phyloP scores from a whole-genome alignment of 1,140 invertebrate species.

The Polypedilum pembai region DNA sequence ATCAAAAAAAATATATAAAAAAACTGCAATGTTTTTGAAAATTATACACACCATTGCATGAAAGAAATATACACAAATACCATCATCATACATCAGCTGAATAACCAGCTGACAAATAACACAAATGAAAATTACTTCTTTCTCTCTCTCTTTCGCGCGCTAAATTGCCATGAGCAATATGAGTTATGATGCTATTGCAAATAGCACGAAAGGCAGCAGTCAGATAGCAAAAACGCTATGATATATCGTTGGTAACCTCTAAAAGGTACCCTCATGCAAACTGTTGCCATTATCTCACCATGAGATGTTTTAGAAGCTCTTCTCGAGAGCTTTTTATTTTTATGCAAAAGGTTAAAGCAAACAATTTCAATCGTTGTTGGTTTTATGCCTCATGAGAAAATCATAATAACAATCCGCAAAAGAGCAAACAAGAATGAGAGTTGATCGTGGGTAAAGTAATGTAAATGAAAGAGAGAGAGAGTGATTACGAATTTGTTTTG shows the following conservation, averaged over 20 bases:
- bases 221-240: too few relatives aligned
- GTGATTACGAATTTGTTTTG: too few relatives aligned
- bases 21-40: too few relatives aligned
- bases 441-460: neutral
- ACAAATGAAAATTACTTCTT: neutral
- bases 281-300: neutral
- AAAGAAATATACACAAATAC: too few relatives aligned
- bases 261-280: neutral
- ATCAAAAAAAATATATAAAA: too few relatives aligned
- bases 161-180: neutral
- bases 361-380: too few relatives aligned
- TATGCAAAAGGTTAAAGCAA: too few relatives aligned
- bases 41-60: too few relatives aligned
- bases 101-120: neutral
- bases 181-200: conserved; percentile 9
- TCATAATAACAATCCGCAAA: conserved; percentile 8
- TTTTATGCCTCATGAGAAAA: too few relatives aligned
- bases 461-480: too few relatives aligned
- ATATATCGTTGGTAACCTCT: neutral
- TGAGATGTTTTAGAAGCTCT: neutral
- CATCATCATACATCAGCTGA: neutral
- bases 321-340: too few relatives aligned
- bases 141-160: neutral
- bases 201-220: neutral
- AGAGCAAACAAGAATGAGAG: neutral